These are phyloP conservation scores for Thymelicus acteon DNA, from an alignment of 2,888 invertebrate genomes.

Conservation along the genomic window DNA sequence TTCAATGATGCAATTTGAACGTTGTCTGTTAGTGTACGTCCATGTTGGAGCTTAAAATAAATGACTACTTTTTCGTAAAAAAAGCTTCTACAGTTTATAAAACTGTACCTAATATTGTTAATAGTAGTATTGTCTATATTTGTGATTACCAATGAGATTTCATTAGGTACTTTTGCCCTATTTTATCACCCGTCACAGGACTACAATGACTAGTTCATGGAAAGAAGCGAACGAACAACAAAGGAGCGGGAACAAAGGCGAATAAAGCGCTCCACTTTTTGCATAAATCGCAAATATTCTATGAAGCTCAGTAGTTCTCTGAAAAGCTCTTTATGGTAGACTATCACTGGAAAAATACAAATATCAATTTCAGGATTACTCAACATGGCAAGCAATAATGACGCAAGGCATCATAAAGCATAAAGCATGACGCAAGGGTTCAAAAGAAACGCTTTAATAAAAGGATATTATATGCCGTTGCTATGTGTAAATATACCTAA, in stretches of 20 bases:
- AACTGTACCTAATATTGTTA: no score
- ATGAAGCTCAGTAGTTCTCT: slow-evolving; percentile 1
- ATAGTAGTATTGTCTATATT: neutral
- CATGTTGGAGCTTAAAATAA: no score
- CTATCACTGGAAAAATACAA: no score
- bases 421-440: no score
- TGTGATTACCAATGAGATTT: neutral
- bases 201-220: slow-evolving; percentile 17
- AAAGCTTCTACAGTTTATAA: no score
- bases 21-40: neutral
- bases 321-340: neutral
- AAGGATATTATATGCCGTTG: no score
- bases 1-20: neutral
- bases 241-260: slow-evolving; percentile 14
- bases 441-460: no score
- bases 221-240: slow-evolving; percentile 15
- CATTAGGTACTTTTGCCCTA: neutral
- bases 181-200: neutral
- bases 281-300: slow-evolving; percentile 14
- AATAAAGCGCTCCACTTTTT: neutral
- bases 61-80: no score
- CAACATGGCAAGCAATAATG: no score
- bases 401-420: no score
- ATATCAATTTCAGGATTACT: no score
- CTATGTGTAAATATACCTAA: no score